phyloP scores from a whole-genome alignment of 2,113 vertebrate genomes.

The Alethe diademata region DNA sequence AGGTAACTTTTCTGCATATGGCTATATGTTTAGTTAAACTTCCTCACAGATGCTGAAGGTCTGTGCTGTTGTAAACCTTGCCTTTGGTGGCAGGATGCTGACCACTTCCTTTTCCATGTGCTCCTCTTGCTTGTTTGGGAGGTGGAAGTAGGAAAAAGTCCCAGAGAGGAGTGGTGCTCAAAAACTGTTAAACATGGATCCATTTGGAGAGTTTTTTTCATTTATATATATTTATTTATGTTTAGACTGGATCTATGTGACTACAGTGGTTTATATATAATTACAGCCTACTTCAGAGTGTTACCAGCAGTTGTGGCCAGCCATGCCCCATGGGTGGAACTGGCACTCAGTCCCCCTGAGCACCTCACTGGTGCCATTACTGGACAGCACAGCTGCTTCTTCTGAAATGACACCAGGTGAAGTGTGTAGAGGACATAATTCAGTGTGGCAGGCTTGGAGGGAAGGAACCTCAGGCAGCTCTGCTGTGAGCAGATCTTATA shows the following conservation, averaged over 20 bases:
- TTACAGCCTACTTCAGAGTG: conserved; percentile 38
- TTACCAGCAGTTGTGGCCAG: conserved; percentile 33
- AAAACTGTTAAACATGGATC: not conserved
- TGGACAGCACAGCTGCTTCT: conserved; percentile 24
- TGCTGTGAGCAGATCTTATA: not conserved
- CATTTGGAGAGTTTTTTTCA: not conserved
- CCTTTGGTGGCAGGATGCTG: not conserved
- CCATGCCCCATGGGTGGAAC: not conserved
- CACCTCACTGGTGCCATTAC: not conserved
- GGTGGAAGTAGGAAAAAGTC: not conserved
- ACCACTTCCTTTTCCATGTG: not conserved
- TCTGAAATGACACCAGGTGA: not conserved
- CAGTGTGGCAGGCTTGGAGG: not conserved
- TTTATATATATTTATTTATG: conserved; percentile 66
- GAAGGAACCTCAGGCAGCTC: not conserved
- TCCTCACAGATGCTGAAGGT: not conserved
- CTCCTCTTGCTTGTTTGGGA: not conserved
- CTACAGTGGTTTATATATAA: conserved; percentile 56
- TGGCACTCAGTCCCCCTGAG: conserved; percentile 19
- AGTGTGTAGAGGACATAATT: not conserved
- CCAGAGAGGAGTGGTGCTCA: not conserved
- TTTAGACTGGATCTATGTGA: conserved; percentile 61
- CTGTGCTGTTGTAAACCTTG: not conserved
- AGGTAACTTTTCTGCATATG: not conserved
- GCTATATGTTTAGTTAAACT: not conserved